Evolutionary conservation across 2,888 invertebrate species (phyloP).

Genomic region (Eudasyphora cyanicolor): DNA sequence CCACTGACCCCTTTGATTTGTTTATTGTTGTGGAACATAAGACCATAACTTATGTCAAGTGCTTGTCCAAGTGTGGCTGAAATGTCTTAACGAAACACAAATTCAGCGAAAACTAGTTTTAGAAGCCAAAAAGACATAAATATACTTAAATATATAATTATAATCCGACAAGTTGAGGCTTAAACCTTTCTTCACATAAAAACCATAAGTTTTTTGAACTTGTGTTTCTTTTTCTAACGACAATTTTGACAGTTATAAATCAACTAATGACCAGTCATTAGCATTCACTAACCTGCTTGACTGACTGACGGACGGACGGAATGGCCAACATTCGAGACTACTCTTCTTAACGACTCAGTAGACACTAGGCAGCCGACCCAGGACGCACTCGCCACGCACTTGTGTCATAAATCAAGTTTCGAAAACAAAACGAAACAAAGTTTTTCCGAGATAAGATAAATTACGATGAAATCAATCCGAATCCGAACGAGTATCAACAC

Average conservation of each 20-base stretch:
- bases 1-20: constrained; percentile 50
- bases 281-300: constrained; percentile 38
- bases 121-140: background rate
- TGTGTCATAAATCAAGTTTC: constrained; percentile 52
- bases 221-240: constrained; percentile 13
- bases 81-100: constrained; percentile 15
- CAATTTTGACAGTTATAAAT: constrained; percentile 56
- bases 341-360: constrained; percentile 5
- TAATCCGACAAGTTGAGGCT: background rate
- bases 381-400: constrained; percentile 33
- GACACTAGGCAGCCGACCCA: background rate
- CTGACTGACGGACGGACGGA: too few relatives aligned
- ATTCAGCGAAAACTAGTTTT: constrained; percentile 41
- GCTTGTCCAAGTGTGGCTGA: constrained; percentile 18
- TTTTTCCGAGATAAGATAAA: constrained; percentile 48
- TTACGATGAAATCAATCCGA: constrained; percentile 11
- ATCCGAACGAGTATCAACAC: background rate
- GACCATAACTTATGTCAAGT: constrained; percentile 48
- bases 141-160: background rate
- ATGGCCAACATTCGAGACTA: too few relatives aligned
- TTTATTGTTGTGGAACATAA: constrained; percentile 42
- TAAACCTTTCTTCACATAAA: background rate
- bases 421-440: constrained; percentile 6
- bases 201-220: constrained; percentile 1
- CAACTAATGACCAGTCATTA: constrained; percentile 50